A percentile compares a stretch with the other conserved stretches of the same genome.
Evolutionary conservation across 2,888 invertebrate genomes (phyloP).

Genomic region (Calameuta idolon): DNA sequence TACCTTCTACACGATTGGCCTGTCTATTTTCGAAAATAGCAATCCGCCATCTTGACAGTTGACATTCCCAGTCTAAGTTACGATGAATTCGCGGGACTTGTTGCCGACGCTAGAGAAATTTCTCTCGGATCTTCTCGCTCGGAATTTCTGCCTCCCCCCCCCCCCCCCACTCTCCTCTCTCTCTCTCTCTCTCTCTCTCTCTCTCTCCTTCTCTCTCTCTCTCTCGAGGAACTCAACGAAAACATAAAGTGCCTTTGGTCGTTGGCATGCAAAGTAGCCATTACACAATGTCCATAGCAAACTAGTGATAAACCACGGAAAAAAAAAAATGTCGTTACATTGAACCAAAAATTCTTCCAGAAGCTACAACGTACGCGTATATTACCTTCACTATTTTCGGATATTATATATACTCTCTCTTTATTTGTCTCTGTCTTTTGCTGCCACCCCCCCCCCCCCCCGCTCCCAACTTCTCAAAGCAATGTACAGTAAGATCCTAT

Average conservation of each 20-base stretch:
- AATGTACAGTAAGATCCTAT: not conserved
- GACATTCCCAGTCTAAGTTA: not conserved
- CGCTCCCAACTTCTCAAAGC: not conserved
- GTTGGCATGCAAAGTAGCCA: conserved; percentile 7
- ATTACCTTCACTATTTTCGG: not conserved
- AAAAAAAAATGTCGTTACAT: conserved; percentile 2
- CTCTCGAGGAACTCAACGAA: not conserved
- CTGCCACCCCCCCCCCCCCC: too few species aligned
- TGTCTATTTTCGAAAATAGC: not conserved
- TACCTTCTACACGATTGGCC: not conserved
- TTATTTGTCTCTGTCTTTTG: not conserved
- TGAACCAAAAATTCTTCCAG: not conserved
- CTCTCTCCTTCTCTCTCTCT: not conserved
- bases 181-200: not conserved
- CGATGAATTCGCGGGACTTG: conserved; percentile 1
- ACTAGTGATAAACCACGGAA: not conserved
- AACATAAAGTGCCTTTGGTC: conserved; percentile 1
- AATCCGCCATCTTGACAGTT: conserved; percentile 7
- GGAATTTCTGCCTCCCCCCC: not conserved
- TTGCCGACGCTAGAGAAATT: conserved; percentile 11
- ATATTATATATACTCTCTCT: not conserved
- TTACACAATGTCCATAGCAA: conserved; percentile 6
- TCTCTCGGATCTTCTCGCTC: conserved; percentile 4
- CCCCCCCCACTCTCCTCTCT: not conserved
- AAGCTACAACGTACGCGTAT: not conserved